A percentile compares a stretch with the other conserved stretches of the same genome.
These are phyloP conservation scores for Callipepla californica DNA, from an alignment of 2,113 vertebrate species.

Conservation along the genomic window DNA sequence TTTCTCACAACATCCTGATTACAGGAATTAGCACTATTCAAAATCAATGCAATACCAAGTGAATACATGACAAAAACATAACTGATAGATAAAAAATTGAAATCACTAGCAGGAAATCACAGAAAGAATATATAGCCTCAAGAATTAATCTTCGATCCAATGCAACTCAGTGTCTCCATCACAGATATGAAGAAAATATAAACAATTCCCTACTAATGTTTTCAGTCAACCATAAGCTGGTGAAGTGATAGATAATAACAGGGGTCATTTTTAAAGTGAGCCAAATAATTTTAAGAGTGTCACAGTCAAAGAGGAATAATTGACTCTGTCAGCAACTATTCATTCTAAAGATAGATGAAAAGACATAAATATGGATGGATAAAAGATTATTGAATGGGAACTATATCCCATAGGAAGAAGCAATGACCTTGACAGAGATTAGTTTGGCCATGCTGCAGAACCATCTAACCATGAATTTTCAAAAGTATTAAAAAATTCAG, in stretches of 20 bases:
- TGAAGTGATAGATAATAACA: neutral
- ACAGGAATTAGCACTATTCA: neutral
- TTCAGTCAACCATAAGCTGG: neutral
- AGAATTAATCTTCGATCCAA: neutral
- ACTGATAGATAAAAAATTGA: neutral
- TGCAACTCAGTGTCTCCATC: neutral
- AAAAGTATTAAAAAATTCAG: constrained; percentile 35
- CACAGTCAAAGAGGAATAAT: constrained; percentile 13
- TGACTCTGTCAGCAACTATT: neutral
- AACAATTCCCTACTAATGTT: neutral
- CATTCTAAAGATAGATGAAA: constrained; percentile 21
- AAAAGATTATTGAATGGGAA: constrained; percentile 30
- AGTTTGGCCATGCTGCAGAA: constrained; percentile 6
- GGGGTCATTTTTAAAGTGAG: neutral
- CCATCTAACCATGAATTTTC: neutral
- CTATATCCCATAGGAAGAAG: neutral
- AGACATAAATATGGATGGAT: constrained; percentile 18
- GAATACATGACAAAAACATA: constrained; percentile 10
- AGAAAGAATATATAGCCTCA: neutral
- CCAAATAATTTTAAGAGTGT: neutral
- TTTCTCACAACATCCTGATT: neutral
- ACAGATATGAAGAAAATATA: neutral
- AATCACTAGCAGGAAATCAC: neutral
- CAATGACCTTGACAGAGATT: constrained; percentile 44
- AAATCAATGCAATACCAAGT: neutral